phyloP scores from a whole-genome alignment of 2,888 invertebrate genomes.

The Scaptomyza polygonia region DNA sequence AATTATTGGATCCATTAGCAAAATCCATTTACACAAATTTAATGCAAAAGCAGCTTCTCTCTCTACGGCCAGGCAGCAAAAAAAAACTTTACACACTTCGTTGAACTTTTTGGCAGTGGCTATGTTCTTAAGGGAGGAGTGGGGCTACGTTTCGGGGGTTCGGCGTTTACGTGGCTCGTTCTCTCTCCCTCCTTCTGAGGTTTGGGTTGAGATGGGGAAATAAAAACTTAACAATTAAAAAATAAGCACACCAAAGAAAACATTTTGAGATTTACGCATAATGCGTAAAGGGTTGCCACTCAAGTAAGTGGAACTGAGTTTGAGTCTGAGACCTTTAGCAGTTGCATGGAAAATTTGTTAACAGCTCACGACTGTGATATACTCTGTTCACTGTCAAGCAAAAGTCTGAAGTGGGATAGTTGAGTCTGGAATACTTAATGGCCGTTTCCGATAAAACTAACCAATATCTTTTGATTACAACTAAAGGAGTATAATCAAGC shows the following conservation, averaged over 20 bases:
- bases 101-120: conserved; percentile 69
- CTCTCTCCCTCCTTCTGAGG: background rate
- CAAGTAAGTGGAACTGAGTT: conserved; percentile 21
- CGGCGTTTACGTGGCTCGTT: conserved; percentile 20
- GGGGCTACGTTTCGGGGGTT: conserved; percentile 23
- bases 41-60: conserved; percentile 73
- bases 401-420: too few relatives aligned
- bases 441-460: too few relatives aligned
- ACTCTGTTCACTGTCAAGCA: background rate
- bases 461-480: too few relatives aligned
- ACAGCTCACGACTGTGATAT: background rate
- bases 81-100: conserved; percentile 81
- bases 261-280: conserved; percentile 76
- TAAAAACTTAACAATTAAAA: conserved; percentile 81
- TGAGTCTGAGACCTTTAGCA: conserved; percentile 46
- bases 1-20: conserved; percentile 84
- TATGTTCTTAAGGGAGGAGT: conserved; percentile 25
- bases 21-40: conserved; percentile 83
- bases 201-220: conserved; percentile 33
- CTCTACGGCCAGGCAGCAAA: conserved; percentile 29
- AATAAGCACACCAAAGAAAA: conserved; percentile 73
- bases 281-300: conserved; percentile 71
- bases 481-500: too few relatives aligned
- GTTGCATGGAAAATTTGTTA: conserved; percentile 74
- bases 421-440: too few relatives aligned